phyloP scores from a whole-genome alignment of 2,888 invertebrate genomes.

The Zaprionus lineosus region DNA sequence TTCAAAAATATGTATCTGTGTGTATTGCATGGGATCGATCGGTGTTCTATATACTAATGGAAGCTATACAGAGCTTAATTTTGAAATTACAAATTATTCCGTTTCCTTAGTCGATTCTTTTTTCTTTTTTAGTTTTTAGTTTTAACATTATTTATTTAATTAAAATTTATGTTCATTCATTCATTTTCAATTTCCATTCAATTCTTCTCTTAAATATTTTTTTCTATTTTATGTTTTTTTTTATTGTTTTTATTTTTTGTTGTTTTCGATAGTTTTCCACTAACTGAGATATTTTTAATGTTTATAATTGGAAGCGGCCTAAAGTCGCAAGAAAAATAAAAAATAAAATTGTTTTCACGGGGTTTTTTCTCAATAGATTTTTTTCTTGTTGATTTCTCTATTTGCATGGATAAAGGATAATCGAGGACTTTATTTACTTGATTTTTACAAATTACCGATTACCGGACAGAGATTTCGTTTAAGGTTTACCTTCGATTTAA shows the following conservation, averaged over 20 bases:
- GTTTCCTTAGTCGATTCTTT: slow-evolving; percentile 6
- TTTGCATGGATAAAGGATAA: neutral
- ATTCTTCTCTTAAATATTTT: slow-evolving; percentile 16
- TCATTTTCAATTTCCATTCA: slow-evolving; percentile 12
- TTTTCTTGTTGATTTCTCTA: too few species aligned
- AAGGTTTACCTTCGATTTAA: too few species aligned
- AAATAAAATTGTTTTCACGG: slow-evolving; percentile 17
- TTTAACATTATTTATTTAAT: neutral
- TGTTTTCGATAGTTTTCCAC: too few species aligned
- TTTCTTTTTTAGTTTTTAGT: neutral
- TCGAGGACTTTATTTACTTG: slow-evolving; percentile 21
- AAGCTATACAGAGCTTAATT: slow-evolving; percentile 51
- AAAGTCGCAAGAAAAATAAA: too few species aligned
- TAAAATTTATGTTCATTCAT: slow-evolving; percentile 2
- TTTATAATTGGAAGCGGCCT: too few species aligned
- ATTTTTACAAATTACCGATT: too few species aligned
- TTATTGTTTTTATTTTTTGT: too few species aligned
- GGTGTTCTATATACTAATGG: slow-evolving; percentile 46
- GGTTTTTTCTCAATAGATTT: neutral
- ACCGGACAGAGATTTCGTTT: neutral
- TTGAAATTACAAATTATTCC: neutral
- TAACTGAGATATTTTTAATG: slow-evolving; percentile 23
- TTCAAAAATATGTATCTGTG: slow-evolving; percentile 44
- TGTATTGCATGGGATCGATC: slow-evolving; percentile 11
- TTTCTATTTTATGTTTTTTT: slow-evolving; percentile 22